phyloP scores from a whole-genome alignment of 1,140 invertebrate species.

The Charaxes varanes region DNA sequence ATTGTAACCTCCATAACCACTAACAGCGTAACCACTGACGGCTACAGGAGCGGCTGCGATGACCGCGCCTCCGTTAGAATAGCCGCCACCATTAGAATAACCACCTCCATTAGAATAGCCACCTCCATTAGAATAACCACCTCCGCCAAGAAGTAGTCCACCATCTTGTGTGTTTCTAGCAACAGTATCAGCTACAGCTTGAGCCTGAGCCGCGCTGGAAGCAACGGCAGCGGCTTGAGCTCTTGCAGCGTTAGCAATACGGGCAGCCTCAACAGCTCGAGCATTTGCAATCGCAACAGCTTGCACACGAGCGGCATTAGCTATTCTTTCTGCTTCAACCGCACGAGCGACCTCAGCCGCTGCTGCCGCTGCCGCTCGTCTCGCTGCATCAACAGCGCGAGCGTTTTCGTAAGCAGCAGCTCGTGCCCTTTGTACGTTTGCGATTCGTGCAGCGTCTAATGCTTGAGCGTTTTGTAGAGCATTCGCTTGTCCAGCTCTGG shows the following conservation, averaged over 20 bases:
- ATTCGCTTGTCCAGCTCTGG: constrained; percentile 48
- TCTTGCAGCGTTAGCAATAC: constrained; percentile 55
- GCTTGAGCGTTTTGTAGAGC: constrained; percentile 58
- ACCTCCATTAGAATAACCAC: constrained; percentile 3
- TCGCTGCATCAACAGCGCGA: constrained; percentile 48
- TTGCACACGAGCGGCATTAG: constrained; percentile 55
- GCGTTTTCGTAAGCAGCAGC: constrained; percentile 62
- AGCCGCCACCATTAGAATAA: too few relatives aligned
- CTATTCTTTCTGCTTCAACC: constrained; percentile 48
- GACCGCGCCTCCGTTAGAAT: constrained; percentile 2
- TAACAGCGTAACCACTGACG: constrained; percentile 7
- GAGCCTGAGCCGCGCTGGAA: constrained; percentile 50
- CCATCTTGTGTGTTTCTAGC: constrained; percentile 46
- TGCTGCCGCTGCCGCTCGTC: constrained; percentile 45
- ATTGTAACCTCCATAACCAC: constrained; percentile 14
- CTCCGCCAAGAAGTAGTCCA: constrained; percentile 34
- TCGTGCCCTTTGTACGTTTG: constrained; percentile 58
- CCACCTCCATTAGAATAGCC: not conserved
- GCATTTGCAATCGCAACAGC: constrained; percentile 58
- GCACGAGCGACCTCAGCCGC: constrained; percentile 47
- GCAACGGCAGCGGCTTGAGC: constrained; percentile 58
- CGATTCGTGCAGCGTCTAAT: constrained; percentile 49
- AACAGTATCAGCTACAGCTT: constrained; percentile 55
- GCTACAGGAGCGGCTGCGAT: constrained; percentile 7
- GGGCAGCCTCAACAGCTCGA: constrained; percentile 49